phyloP scores from a whole-genome alignment of 2,797 vertebrate species.

The Falco biarmicus region DNA sequence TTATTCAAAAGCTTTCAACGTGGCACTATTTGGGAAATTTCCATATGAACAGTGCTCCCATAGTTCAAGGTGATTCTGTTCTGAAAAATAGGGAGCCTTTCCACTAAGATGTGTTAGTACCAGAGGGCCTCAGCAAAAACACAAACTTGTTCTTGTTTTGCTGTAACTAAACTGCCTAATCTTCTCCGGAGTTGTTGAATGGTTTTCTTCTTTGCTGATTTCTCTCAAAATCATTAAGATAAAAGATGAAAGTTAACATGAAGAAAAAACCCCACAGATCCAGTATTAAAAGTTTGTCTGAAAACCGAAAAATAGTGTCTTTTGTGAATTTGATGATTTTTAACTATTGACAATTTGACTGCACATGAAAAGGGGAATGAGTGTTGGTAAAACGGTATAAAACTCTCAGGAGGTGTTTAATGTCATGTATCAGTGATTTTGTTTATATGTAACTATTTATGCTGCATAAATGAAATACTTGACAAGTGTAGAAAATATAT shows the following conservation, averaged over 20 bases:
- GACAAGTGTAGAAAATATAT: not conserved
- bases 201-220: not conserved
- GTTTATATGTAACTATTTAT: not conserved
- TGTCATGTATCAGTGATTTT: not conserved
- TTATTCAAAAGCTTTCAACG: not conserved
- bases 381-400: not conserved
- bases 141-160: not conserved
- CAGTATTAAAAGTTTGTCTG: not conserved
- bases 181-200: not conserved
- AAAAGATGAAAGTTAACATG: not conserved
- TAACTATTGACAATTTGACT: not conserved
- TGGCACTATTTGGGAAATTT: not conserved
- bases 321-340: not conserved
- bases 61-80: not conserved
- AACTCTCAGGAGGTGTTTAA: not conserved
- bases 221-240: not conserved
- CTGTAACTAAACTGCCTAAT: not conserved
- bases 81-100: not conserved
- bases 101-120: not conserved
- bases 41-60: fast-evolving
- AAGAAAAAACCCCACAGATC: not conserved
- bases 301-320: not conserved
- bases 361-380: not conserved
- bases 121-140: not conserved
- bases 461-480: not conserved